Base-by-base conservation (phyloP, 2,797 vertebrate genomes). In the Microhierax caerulescens region DNA sequence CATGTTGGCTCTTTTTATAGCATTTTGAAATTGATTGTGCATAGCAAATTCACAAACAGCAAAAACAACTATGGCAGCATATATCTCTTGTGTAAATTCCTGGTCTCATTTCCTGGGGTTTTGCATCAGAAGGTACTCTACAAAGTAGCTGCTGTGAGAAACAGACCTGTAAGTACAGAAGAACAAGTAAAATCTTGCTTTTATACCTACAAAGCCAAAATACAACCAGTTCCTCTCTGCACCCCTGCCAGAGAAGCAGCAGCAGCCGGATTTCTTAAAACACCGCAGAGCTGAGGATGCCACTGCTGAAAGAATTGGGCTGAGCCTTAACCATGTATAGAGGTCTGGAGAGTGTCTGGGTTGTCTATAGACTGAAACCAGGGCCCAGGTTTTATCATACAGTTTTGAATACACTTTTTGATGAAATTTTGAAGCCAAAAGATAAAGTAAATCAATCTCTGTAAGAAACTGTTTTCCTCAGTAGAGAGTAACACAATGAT, bases 1-100 rank as follows among this genome's bases (percentile, higher is more conserved):
- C 88, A 96, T 97, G 79, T 97, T 93, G 60, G 77, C 85, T 97
- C 76, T 95, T 97, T 97, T 95, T 93, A 87, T 85, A 96, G 86
- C 60, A 82, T 92, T 96, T 95, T 97, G 79, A 95, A 96, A 94
- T 91, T 57, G 78, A 96, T 95, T 97, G 82, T 89, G 51, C 89
- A 70, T 73, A 92, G 76, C 90, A 88, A 84, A 95, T 96, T 96
- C 85, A 72, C 75, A 77, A 88, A 60, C 11, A 14, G 45, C 30
- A 89, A 89, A 78, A 61, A 88, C n/a, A 88, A 18, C 19, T 50
- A 30, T 27, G 28, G 53, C 82, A 73, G 61, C 60, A 27, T 28
- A 8, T 73, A 16, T 74, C 36, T 51, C 37, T 85, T 7, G 0
- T 32, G 51, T 37, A 85, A 85, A 85, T 23, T 84, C 53, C 23